Evolutionary conservation across 2,113 vertebrate genomes (phyloP), one percentile per base, ranked within the genome.

Genomic region (Ascaphus truei): DNA sequence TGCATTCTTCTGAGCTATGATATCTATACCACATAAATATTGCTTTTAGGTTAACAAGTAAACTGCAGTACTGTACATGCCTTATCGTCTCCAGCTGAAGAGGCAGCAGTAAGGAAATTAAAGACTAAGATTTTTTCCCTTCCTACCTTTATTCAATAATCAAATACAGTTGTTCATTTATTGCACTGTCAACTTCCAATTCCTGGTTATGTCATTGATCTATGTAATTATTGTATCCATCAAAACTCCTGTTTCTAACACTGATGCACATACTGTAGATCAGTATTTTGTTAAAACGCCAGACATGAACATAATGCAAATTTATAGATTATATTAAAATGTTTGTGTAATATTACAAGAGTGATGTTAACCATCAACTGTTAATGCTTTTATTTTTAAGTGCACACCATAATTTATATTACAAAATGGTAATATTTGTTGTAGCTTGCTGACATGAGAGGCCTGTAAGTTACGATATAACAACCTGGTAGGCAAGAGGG

Each of bases 191-290:
- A 37, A 37, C 20, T n/a, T 50, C 27, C 11, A 26, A 34, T 51
- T 51, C 12, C 22, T 34, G 12, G 6, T 7, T 18, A 27, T 52
- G 7, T 51, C 62, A 52, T 64, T 51, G 29, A 63, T 61, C 58
- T 61, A 43, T 61, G 39, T 61, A 61, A 61, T 61, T 61, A 61
- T 61, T 61, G 43, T 37, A 61, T 61, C 58, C 58, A 45, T 61
- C 39, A 61, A 61, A 61, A 13, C 23, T 43, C 27, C 29, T 29
- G 37, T 31, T 43, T 43, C 25, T 47, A 61, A 45, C 37, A 25
- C 39, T 47, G 30, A 61, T 60, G 58, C n/a, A n/a, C n/a, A n/a
- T n/a, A n/a, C 27, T 20, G 31, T 45, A 30, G 12, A 61, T 45
- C 58, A 61, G 37, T 31, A 31, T 61, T 41, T 61, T 8, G 12